These are phyloP conservation scores for Parasteatoda tepidariorum DNA, from an alignment of 1,140 invertebrate species.

Conservation along the genomic window DNA sequence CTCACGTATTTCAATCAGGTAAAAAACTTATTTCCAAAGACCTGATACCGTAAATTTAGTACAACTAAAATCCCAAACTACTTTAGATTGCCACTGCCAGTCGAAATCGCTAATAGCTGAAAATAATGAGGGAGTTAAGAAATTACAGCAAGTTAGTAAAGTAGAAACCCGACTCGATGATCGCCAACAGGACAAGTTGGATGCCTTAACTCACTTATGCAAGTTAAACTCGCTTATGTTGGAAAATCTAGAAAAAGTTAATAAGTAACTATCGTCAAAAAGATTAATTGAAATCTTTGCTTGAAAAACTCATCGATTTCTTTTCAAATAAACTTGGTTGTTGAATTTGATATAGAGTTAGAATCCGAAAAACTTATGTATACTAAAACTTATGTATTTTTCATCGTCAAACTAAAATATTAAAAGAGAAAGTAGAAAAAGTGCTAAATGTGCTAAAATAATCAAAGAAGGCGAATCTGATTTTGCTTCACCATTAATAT, in stretches of 20 bases:
- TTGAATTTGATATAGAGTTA: background rate
- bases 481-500: constrained; percentile 27
- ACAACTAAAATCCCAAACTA: too few species aligned
- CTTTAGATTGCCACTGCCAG: too few species aligned
- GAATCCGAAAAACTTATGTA: background rate
- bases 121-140: background rate
- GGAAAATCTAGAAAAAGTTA: too few species aligned
- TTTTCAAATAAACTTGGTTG: constrained; percentile 27
- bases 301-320: background rate
- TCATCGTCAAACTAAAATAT: background rate
- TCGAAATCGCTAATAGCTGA: background rate
- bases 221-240: too few species aligned
- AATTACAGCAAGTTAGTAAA: background rate
- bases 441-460: constrained; percentile 23
- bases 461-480: constrained; percentile 2
- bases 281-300: background rate
- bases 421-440: constrained; percentile 15
- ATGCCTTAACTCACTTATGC: too few species aligned
- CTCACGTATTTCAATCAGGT: background rate
- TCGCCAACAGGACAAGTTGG: too few species aligned
- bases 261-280: too few species aligned
- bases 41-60: constrained; percentile 4
- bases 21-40: constrained; percentile 14
- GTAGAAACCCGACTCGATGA: background rate
- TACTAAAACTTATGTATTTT: background rate